Percentiles rank a stretch among this genome's conserved stretches.
These are phyloP conservation scores for Leptatherina wallacei DNA, from an alignment of 2,797 vertebrate species.

Conservation along the genomic window DNA sequence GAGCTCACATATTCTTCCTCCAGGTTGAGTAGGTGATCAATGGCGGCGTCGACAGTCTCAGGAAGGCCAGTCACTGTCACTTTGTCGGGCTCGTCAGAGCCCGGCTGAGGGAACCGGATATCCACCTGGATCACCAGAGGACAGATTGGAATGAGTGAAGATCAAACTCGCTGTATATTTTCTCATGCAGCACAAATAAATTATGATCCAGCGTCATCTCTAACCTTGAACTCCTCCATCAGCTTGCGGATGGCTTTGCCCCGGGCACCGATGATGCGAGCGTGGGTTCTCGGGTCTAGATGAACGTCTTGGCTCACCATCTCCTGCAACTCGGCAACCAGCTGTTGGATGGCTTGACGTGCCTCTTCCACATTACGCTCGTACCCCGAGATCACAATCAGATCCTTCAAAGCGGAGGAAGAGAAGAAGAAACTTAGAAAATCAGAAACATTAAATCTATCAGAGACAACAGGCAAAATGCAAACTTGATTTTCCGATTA, in stretches of 20 bases:
- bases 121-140: slow-evolving; percentile 76
- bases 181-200: background rate
- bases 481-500: background rate
- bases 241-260: slow-evolving; percentile 86
- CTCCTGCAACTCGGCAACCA: slow-evolving; percentile 83
- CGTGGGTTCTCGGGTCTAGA: slow-evolving; percentile 83
- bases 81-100: slow-evolving; percentile 81
- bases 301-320: slow-evolving; percentile 84
- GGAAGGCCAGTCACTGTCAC: slow-evolving; percentile 85
- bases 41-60: slow-evolving; percentile 84
- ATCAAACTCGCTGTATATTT: background rate
- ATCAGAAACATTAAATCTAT: background rate
- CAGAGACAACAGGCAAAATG: background rate
- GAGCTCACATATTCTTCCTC: slow-evolving; percentile 88
- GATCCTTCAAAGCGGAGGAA: slow-evolving; percentile 66
- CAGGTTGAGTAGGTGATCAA: slow-evolving; percentile 86
- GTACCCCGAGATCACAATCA: slow-evolving; percentile 85
- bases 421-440: background rate
- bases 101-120: slow-evolving; percentile 84
- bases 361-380: slow-evolving; percentile 83
- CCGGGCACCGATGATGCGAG: slow-evolving; percentile 84
- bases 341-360: slow-evolving; percentile 79
- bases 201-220: background rate
- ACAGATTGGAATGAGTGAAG: background rate
- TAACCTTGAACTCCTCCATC: slow-evolving; percentile 87